Base-by-base conservation (phyloP, 2,888 invertebrate genomes). In the Imbricaverruca yamaguchii region DNA sequence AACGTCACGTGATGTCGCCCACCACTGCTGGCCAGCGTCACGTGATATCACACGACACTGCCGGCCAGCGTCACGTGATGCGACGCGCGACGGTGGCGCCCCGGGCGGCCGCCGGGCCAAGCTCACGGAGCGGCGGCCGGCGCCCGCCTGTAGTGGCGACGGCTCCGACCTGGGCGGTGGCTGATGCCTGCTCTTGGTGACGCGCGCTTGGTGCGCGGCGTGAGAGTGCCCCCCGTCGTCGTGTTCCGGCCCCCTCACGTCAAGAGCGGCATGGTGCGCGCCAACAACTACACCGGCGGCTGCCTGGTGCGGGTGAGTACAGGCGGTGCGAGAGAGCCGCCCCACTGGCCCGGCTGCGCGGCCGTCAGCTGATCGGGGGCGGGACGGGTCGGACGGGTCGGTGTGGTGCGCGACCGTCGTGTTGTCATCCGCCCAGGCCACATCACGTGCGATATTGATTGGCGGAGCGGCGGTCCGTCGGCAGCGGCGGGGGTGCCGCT, bases 251-350 rank as follows among this genome's bases (percentile, higher is more conserved):
- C 69, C 59, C 23, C 57, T 39, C 74, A 67, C n/a, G 23, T 18
- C 23, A 23, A 77, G 74, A 23, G 69, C 74, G 80, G 83, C 81
- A 67, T 82, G 79, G 74, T 83, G 82, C 21, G 81, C 82, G 65
- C 81, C 81, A 67, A 80, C 81, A 56, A 81, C 74, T 81, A 82
- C 82, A 80, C 83, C 83, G 56, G 83, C 81, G 82, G 82, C 83
- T 53, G 82, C 82, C 69, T 82, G 83, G 59, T 82, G 81, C 80
- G 83, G 83, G 63, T 67, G 74, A 78, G 82, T 82, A 59, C 82
- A 80, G 74, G 63, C 63, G 81, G 80, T 13, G 83, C 83, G 61
- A 82, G 82, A 9, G 82, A 80, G 63, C 81, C 69, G 57, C 82
- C 81, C 79, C 82, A 82, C 15, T 82, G 81, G 67, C 39, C 39